A percentile compares a stretch with the other conserved stretches of the same genome.
Conservation (phyloP, 2,888 invertebrate species). For the Cynaeus angustus region DNA sequence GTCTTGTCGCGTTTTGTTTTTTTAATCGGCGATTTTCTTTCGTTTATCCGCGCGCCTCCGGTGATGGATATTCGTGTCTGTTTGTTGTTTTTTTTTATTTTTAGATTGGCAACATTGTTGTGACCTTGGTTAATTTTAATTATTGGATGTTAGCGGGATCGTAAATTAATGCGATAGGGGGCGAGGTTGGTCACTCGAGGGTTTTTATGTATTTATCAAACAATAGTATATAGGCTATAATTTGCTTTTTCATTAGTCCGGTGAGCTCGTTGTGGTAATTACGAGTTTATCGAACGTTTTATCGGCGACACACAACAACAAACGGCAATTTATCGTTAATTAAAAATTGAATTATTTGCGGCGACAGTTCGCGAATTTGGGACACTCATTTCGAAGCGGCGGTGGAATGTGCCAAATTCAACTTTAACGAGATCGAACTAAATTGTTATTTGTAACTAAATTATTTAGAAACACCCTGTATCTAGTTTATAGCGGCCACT, state of each 20-base stretch:
- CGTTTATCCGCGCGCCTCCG: constrained; percentile 26
- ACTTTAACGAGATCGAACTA: too few relatives aligned
- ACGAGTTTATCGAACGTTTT: constrained; percentile 55
- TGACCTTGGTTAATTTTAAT: constrained; percentile 54
- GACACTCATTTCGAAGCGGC: too few relatives aligned
- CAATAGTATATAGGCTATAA: constrained; percentile 58
- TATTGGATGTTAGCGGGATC: constrained; percentile 54
- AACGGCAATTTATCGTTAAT: constrained; percentile 44
- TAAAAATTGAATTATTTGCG: constrained; percentile 38
- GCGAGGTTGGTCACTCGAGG: constrained; percentile 55
- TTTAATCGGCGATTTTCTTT: constrained; percentile 63
- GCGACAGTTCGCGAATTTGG: constrained; percentile 1
- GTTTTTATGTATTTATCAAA: constrained; percentile 58
- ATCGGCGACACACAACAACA: constrained; percentile 44
- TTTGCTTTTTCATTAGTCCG: constrained; percentile 57
- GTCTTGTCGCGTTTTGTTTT: constrained; percentile 63
- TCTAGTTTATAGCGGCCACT: too few relatives aligned
- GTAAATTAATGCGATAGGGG: constrained; percentile 55
- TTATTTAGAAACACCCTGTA: too few relatives aligned
- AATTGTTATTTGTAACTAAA: too few relatives aligned
- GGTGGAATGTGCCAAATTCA: too few relatives aligned
- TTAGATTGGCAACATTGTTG: not conserved
- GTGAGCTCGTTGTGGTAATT: constrained; percentile 46
- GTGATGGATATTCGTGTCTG: constrained; percentile 8
- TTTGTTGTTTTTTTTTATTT: constrained; percentile 10